Evolutionary conservation across 2,113 vertebrate genomes (phyloP), one percentile per base, ranked within the genome.

Genomic region (Parotia lawesii): DNA sequence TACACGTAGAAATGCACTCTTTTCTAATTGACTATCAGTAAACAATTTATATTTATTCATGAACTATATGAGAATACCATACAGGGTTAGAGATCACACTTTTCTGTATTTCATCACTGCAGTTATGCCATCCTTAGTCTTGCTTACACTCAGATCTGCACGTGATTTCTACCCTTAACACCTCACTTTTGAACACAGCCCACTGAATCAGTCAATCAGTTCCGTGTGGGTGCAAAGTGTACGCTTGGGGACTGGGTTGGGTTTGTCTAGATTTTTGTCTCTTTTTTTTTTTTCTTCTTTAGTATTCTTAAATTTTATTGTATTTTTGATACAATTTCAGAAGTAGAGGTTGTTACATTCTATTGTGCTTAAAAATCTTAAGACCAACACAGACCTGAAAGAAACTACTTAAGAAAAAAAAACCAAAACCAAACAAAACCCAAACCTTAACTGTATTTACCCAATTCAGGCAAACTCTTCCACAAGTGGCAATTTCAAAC

Each of bases 1-100:
- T 9, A 65, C 14, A 65, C 0, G 0, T 3, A 78, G 25, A 60
- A 23, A 61, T 31, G 33, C 20, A 42, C 27, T 44, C 4, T 77
- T 31, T 77, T 40, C 40, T 72, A 75, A 60, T 1, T 62, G 6
- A 72, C 0, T 25, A 50, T 33, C 35, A 62, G n/a, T 22, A 60
- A 87, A 48, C 5, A 9, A 45, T 37, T 47, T 16, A 2, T 65
- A 70, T 92, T 81, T 73, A 51, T 54, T 89, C 18, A 50, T 16
- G 4, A 87, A 71, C 20, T 62, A 25, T 17, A 75, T 24, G 7
- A 61, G 20, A 62, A 80, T 18, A 70, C 4, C 35, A 8, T 15
- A 29, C 15, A 35, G 53, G 15, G 72, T 83, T 20, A 72, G 10
- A 82, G 16, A 50, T 31, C 2, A 64, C 20, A 48, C 9, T 90